Evolutionary conservation across 2,797 vertebrate genomes (phyloP).

Genomic region (Sebastes nivosus): DNA sequence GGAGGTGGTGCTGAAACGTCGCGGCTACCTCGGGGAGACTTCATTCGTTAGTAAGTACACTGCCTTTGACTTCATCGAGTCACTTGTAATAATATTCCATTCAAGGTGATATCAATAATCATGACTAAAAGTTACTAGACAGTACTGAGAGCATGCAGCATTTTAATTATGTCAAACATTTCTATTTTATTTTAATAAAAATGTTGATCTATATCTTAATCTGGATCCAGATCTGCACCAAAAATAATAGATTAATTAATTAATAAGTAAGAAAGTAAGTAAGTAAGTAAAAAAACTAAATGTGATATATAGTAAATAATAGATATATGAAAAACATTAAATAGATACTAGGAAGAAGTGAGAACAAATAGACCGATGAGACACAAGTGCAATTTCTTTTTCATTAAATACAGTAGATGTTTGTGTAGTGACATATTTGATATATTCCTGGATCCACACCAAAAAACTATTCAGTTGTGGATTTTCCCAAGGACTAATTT

Average conservation of each 20-base stretch:
- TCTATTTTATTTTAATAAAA: background rate
- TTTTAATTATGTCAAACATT: background rate
- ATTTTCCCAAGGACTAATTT: background rate
- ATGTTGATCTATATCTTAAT: background rate
- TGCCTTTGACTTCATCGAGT: background rate
- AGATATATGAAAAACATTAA: background rate
- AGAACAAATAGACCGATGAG: background rate
- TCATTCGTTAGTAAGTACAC: constrained; percentile 93
- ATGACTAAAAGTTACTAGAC: background rate
- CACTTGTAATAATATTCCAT: background rate
- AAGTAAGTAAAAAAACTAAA: background rate
- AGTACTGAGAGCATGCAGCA: background rate
- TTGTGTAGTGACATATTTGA: background rate
- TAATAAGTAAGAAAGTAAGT: background rate
- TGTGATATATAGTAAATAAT: background rate
- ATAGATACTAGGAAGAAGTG: background rate
- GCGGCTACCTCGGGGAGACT: constrained; percentile 95
- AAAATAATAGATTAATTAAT: background rate
- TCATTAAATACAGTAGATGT: background rate
- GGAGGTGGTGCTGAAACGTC: constrained; percentile 89
- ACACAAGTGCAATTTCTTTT: background rate
- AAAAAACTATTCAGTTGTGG: background rate
- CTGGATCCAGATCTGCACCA: background rate
- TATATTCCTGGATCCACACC: background rate
- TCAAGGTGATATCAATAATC: background rate